Base-by-base conservation (phyloP, 2,888 invertebrate genomes). In the Thymelicus sylvestris region DNA sequence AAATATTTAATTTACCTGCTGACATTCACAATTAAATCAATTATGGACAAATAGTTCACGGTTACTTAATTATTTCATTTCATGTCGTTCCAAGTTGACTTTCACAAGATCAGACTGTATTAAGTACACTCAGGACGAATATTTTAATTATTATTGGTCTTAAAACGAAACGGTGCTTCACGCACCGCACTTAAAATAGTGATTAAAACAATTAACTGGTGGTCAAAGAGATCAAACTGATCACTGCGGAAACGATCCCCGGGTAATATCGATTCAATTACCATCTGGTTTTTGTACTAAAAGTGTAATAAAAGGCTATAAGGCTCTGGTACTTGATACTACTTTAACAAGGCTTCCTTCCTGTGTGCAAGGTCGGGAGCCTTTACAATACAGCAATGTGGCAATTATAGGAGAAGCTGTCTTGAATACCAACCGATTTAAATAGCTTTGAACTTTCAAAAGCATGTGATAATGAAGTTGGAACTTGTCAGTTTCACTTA, bases 291-390 rank as follows among this genome's bases (percentile, higher is more conserved):
- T 67, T 62, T 71, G 24, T 55, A 38, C 13, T 55, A 38, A 66
- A 71, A 55, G 62, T 44, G 38, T 48, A 55, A 13, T 66, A 62
- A 71, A 66, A 63, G 19, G 66, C 62, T 67, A 62, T 52, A 19
- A 7, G 7, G 6, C 15, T 15, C 3, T 19, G 50, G 8, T 52
- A 52, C 50, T 52, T 52, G 50, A 12, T 8, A 12, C 19, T 8
- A 12, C 19, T 19, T 15, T 8, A 52, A 52, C 19, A 19, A 19
- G 50, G 50, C 50, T 52, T 52, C 50, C 50, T 52, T 52, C 50
- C 50, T 52, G 50, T 19, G 50, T 52, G 12, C 50, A 52, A 52
- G 50, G 50, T 19, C 7, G 48, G 5, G 50, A 7, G n/a, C 19
- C 15, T 15, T 12, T 50, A n/a, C 50, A n/a, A 50, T 50, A n/a